Base-by-base conservation (phyloP, 1,140 invertebrate species). In the Ganaspis sp. region DNA sequence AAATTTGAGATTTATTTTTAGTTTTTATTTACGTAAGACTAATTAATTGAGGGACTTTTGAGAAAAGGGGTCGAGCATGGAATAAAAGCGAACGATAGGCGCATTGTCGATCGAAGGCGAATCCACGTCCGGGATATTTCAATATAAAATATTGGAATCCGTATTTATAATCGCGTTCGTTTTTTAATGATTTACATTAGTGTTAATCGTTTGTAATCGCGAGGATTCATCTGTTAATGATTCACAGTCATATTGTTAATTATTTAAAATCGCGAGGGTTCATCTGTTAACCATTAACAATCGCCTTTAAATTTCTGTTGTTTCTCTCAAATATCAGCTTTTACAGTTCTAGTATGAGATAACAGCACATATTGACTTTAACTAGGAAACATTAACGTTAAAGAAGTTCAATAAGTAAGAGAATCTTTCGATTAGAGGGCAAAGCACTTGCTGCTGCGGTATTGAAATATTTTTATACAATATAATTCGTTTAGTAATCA, bases 401-500 rank as follows among this genome's bases (percentile, higher is more conserved):
- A 79, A 73, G 74, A 79, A 76, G 80, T 58, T 79, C 9, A 38
- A 69, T 70, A 69, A 81, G 70, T 45, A 75, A 82, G 73, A 73
- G 74, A 53, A 70, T 76, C 53, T 58, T 74, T 75, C 34, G 29
- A 42, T n/a, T 69, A 73, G 74, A 81, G 80, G 79, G 54, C 70
- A 82, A 86, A 84, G 78, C 83, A 72, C 73, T 81, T 69, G 69
- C 79, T 69, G 15, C 40, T 72, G 79, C 74, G 74, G 72, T 78
- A 76, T 40, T 78, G 45, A 80, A 80, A 77, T 79, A 76, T 45
- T 37, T 74, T 79, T 80, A 75, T 76, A 80, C 78, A 81, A 79
- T 84, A 73, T 78, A 77, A 84, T 86, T 76, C 73, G 72, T 74
- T 69, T 81, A 78, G 79, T 71, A 42, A 80, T 82, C 81, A 74